Percentiles rank a stretch among this genome's conserved stretches.
Conservation (phyloP, 2,113 vertebrate genomes). For the Muscicapa adusta region DNA sequence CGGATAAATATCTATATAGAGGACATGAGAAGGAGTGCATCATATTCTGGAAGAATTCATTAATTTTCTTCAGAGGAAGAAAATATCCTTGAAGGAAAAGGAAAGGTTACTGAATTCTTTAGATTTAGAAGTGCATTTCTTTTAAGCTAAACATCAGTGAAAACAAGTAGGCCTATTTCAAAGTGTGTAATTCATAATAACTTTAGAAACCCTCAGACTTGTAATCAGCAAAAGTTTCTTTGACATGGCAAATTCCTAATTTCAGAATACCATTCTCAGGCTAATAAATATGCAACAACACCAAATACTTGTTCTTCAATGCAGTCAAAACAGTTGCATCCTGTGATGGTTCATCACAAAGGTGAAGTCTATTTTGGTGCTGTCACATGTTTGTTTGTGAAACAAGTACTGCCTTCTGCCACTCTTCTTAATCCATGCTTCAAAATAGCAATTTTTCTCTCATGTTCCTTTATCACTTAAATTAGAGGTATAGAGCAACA, state of each 20-base stretch:
- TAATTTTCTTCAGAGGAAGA: neutral
- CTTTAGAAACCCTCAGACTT: neutral
- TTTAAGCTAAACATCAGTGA: neutral
- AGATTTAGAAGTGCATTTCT: neutral
- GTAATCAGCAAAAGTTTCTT: neutral
- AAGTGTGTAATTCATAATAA: neutral
- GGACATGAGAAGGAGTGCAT: neutral
- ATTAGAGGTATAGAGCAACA: neutral
- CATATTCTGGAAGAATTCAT: neutral
- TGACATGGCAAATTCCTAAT: neutral
- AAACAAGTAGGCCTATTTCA: neutral
- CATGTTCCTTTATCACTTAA: accelerated
- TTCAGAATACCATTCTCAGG: neutral
- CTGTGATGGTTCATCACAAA: accelerated
- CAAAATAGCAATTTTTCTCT: neutral
- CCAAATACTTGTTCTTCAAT: neutral
- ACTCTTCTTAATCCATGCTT: neutral
- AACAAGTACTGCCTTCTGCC: neutral
- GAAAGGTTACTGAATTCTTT: neutral
- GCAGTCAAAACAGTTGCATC: neutral
- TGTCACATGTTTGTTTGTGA: neutral
- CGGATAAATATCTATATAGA: neutral
- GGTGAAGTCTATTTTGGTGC: neutral
- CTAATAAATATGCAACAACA: neutral
- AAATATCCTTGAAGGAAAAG: neutral